These are phyloP conservation scores for Chaetogeoica ovagalla DNA, from an alignment of 2,888 invertebrate species.

Conservation along the genomic window DNA sequence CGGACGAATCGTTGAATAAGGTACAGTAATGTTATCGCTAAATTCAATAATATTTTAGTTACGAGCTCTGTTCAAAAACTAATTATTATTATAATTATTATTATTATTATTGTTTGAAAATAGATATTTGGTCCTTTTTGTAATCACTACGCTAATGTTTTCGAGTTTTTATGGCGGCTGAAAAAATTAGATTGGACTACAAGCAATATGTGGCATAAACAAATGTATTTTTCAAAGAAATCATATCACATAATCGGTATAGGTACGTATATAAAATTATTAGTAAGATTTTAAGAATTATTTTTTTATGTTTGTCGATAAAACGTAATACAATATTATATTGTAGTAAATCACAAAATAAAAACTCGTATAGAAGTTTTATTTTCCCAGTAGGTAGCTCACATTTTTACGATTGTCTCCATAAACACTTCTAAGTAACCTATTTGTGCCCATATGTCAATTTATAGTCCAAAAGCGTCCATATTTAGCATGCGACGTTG, in stretches of 20 bases:
- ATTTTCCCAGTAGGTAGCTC: too few species aligned
- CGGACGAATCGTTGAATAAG: constrained; percentile 11
- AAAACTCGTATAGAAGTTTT: too few species aligned
- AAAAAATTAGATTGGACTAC: constrained; percentile 21
- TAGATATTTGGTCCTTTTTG: constrained; percentile 6
- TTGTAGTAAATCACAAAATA: too few species aligned
- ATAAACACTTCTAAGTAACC: too few species aligned
- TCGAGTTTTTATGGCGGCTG: constrained; percentile 23
- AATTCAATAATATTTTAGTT: too few species aligned
- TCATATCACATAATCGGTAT: neutral
- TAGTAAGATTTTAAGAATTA: neutral
- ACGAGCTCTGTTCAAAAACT: neutral
- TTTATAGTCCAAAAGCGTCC: too few species aligned
- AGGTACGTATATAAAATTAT: neutral
- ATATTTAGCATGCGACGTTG: too few species aligned
- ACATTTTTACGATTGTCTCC: too few species aligned
- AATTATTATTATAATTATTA: neutral
- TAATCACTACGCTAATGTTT: neutral
- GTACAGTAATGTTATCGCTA: neutral
- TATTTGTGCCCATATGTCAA: too few species aligned
- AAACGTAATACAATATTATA: too few species aligned
- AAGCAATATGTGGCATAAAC: neutral
- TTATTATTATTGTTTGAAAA: neutral
- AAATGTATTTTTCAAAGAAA: constrained; percentile 10
- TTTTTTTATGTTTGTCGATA: too few species aligned